phyloP scores from a whole-genome alignment of 2,797 vertebrate genomes.

The Podarcis lilfordi region DNA sequence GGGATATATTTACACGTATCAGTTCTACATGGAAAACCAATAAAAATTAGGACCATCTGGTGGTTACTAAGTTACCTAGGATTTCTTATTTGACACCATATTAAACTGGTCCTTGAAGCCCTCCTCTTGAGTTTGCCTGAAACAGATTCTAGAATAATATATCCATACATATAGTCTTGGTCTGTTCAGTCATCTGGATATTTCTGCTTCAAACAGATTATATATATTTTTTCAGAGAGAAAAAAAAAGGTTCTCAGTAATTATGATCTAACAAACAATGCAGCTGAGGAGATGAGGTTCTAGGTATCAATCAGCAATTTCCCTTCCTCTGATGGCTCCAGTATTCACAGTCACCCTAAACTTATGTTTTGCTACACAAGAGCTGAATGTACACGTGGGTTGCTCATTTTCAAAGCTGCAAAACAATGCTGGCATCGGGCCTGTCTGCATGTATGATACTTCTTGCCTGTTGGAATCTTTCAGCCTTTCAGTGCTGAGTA shows the following conservation, averaged over 20 bases:
- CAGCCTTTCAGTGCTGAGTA: neutral
- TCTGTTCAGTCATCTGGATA: neutral
- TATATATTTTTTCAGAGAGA: neutral
- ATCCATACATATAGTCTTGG: neutral
- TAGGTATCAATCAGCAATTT: neutral
- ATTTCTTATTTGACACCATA: neutral
- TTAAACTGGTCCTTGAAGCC: neutral
- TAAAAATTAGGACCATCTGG: neutral
- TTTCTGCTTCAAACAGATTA: neutral
- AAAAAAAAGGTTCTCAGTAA: neutral
- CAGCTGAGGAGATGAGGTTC: neutral
- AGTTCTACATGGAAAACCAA: neutral
- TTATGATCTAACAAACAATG: neutral
- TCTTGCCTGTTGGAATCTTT: neutral
- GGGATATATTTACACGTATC: neutral
- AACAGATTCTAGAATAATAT: neutral
- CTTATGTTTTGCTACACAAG: neutral
- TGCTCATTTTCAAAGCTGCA: neutral
- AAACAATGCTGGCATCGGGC: neutral
- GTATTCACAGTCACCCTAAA: neutral
- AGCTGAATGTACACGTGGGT: neutral
- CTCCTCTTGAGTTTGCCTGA: neutral
- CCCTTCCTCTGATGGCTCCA: neutral
- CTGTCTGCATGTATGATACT: neutral
- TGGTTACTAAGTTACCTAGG: neutral